A percentile compares a stretch with the other conserved stretches of the same genome.
Evolutionary conservation across 2,797 vertebrate species (phyloP).

Genomic region (Periophthalmus magnuspinnatus): DNA sequence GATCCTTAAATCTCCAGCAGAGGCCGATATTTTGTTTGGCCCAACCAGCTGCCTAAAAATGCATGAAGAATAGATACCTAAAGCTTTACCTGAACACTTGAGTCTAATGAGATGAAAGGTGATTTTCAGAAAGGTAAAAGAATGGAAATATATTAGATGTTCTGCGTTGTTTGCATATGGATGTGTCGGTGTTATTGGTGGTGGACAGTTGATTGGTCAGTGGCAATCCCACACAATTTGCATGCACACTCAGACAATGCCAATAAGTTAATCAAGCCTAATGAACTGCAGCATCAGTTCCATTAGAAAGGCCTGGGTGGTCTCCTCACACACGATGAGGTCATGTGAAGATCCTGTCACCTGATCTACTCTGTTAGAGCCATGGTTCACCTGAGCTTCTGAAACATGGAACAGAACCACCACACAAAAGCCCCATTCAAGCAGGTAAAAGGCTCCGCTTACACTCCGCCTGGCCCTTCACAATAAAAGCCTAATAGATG

Average conservation of each 20-base stretch:
- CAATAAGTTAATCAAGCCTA: background rate
- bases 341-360: slow-evolving; percentile 9
- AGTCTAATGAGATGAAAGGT: too few relatives aligned
- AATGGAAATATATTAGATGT: too few relatives aligned
- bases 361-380: background rate
- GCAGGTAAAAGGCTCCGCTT: background rate
- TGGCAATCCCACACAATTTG: too few relatives aligned
- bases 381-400: slow-evolving; percentile 4
- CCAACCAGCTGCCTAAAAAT: too few relatives aligned
- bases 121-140: too few relatives aligned
- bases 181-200: background rate
- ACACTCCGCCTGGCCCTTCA: background rate
- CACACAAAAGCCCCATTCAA: slow-evolving; percentile 9
- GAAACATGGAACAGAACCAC: background rate
- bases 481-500: background rate
- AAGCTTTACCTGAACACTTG: too few relatives aligned
- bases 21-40: too few relatives aligned
- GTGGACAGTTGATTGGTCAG: background rate
- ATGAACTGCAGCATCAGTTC: background rate
- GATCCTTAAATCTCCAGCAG: too few relatives aligned
- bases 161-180: background rate
- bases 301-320: background rate
- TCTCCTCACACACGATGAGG: background rate
- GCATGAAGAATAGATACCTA: too few relatives aligned
- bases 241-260: too few relatives aligned